These are phyloP conservation scores for Battus philenor DNA, from an alignment of 1,140 invertebrate species.

Conservation along the genomic window DNA sequence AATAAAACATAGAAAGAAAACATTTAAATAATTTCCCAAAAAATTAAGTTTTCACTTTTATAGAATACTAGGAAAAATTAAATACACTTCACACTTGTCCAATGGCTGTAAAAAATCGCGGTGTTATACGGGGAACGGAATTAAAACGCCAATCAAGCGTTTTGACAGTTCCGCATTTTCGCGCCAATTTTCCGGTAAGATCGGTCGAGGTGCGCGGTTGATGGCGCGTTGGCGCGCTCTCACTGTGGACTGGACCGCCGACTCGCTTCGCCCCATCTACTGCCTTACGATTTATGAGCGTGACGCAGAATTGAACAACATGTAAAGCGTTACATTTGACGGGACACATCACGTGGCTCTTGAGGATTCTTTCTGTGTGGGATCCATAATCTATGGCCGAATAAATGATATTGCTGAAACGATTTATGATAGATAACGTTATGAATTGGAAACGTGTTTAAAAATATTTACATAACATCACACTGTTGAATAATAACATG, in stretches of 20 bases:
- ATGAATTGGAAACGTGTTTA: too few species aligned
- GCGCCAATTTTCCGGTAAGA: constrained; percentile 58
- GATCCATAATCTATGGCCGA: constrained; percentile 8
- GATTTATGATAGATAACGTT: too few species aligned
- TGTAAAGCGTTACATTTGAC: constrained; percentile 26
- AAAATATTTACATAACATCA: too few species aligned
- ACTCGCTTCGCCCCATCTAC: constrained; percentile 44
- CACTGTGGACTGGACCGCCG: constrained; percentile 47
- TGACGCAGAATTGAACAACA: constrained; percentile 57
- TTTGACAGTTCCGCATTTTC: constrained; percentile 64
- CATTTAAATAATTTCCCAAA: constrained; percentile 21
- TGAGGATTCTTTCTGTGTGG: constrained; percentile 16
- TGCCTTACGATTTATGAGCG: constrained; percentile 64
- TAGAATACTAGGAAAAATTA: constrained; percentile 13
- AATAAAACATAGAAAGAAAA: constrained; percentile 22
- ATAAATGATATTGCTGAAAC: constrained; percentile 7
- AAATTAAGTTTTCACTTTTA: constrained; percentile 18
- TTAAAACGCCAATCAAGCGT: constrained; percentile 42
- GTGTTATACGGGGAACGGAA: constrained; percentile 25
- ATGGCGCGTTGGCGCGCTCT: constrained; percentile 55
- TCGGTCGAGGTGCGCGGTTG: constrained; percentile 35
- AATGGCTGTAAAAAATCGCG: constrained; percentile 17
- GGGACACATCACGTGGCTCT: constrained; percentile 33
- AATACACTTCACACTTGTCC: constrained; percentile 46
- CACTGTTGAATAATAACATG: too few species aligned